Percentiles rank a stretch among this genome's conserved stretches.
Conservation (phyloP, 1,140 invertebrate genomes). For the Bombus fervidus region DNA sequence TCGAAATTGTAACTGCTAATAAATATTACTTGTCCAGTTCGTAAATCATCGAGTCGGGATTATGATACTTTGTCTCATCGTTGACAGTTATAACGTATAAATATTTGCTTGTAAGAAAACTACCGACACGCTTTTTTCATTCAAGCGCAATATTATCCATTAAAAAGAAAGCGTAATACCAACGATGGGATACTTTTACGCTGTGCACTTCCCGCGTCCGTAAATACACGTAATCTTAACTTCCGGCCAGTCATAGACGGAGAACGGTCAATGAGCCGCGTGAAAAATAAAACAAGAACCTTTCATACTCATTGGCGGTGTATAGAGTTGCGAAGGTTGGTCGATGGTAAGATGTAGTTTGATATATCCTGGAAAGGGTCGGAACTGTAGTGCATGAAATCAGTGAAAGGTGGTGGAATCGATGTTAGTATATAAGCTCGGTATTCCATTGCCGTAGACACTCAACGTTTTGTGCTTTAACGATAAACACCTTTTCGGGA, state of each 20-base stretch:
- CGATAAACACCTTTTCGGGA: constrained; percentile 31
- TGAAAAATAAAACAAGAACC: constrained; percentile 38
- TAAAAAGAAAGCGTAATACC: background rate
- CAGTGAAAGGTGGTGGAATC: constrained; percentile 78
- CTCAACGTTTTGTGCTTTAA: constrained; percentile 65
- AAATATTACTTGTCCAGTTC: too few species aligned
- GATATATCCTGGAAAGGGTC: constrained; percentile 54
- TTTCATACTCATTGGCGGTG: constrained; percentile 44
- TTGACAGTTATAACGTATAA: background rate
- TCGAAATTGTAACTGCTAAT: background rate
- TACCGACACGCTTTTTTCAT: too few species aligned
- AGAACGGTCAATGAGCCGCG: constrained; percentile 29
- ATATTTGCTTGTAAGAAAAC: background rate
- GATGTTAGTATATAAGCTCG: constrained; percentile 78
- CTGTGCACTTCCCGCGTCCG: background rate
- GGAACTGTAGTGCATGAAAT: constrained; percentile 43
- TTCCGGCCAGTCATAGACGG: constrained; percentile 19
- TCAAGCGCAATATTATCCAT: background rate
- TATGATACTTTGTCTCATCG: background rate
- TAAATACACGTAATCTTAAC: constrained; percentile 19
- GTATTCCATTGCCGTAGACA: constrained; percentile 53
- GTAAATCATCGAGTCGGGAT: background rate
- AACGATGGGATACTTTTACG: constrained; percentile 4
- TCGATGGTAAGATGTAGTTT: constrained; percentile 2
- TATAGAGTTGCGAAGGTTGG: constrained; percentile 19